Percentiles rank a stretch among this genome's conserved stretches.
These are phyloP conservation scores for Monoplex corrugatus DNA, from an alignment of 2,888 invertebrate genomes.

Conservation along the genomic window DNA sequence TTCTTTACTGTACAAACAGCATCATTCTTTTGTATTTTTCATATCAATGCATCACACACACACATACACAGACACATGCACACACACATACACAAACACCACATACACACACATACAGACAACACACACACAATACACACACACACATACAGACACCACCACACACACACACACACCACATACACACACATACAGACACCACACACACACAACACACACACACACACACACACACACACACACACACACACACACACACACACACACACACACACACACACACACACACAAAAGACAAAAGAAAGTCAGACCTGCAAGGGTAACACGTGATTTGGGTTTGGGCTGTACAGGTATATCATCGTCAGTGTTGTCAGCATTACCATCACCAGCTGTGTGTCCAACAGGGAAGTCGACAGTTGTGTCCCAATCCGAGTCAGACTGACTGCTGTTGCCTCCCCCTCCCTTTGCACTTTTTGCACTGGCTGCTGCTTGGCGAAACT, in stretches of 20 bases:
- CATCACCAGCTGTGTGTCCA: too few species aligned
- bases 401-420: too few species aligned
- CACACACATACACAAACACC: not conserved
- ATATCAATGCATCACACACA: too few species aligned
- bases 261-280: constrained; percentile 47
- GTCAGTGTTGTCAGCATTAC: too few species aligned
- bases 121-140: not conserved
- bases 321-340: too few species aligned
- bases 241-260: constrained; percentile 56
- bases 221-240: constrained; percentile 42
- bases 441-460: too few species aligned
- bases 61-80: not conserved
- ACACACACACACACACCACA: not conserved
- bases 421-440: too few species aligned
- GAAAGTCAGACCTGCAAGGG: constrained; percentile 47
- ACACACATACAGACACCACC: not conserved
- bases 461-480: too few species aligned
- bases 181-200: not conserved
- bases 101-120: not conserved
- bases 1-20: too few species aligned
- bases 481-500: too few species aligned
- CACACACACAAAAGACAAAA: not conserved
- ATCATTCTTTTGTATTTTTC: too few species aligned
- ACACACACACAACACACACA: constrained; percentile 37
- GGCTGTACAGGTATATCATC: too few species aligned